Evolutionary conservation across 2,113 vertebrate species (phyloP).

Genomic region (Scopus umbretta): DNA sequence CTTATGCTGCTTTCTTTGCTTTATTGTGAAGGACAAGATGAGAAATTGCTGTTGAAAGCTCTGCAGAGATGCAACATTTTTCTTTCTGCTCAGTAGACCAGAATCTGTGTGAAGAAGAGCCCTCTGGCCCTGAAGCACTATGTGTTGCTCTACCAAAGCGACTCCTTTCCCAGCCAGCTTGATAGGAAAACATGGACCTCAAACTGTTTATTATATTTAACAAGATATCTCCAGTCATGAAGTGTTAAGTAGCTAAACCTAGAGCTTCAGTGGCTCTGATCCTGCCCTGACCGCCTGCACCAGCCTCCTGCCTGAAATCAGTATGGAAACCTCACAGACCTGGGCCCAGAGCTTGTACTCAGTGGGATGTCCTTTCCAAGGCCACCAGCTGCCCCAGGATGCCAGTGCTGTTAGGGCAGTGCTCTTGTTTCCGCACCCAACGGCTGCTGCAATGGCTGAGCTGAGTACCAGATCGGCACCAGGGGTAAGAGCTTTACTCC

Average conservation of each 20-base stretch:
- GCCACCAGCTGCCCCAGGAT: background rate
- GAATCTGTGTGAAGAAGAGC: background rate
- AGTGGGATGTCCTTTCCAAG: background rate
- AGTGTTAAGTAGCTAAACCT: background rate
- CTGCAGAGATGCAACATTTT: background rate
- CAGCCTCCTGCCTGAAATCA: background rate
- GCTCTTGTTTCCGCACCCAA: background rate
- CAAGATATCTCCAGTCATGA: background rate
- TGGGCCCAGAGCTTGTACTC: background rate
- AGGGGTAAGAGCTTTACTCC: background rate
- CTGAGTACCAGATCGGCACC: accelerated
- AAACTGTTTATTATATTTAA: background rate
- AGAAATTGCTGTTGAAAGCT: background rate
- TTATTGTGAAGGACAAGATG: background rate
- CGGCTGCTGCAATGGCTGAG: background rate
- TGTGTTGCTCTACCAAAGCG: background rate
- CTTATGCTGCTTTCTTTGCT: background rate
- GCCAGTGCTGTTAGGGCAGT: background rate
- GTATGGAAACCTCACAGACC: background rate
- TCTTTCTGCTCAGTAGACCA: background rate
- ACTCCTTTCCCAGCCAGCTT: background rate
- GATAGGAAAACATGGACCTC: background rate
- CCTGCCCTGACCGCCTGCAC: background rate
- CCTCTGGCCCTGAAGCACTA: background rate
- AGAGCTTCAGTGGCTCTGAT: background rate